Conservation (phyloP, 2,113 vertebrate genomes). For the Dipodomys merriami region DNA sequence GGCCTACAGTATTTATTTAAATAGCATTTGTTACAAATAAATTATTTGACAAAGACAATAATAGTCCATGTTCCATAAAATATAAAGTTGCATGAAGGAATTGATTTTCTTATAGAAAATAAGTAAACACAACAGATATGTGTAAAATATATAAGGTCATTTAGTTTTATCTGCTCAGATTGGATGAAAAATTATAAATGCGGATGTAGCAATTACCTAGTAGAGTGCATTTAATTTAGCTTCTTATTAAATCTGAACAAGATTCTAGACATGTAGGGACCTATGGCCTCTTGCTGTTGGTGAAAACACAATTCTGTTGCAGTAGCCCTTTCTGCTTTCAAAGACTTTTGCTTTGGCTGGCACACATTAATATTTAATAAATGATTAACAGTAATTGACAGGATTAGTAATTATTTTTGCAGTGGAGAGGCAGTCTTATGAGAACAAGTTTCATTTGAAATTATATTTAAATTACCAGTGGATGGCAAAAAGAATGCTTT, state of each 20-base stretch:
- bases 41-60: not conserved
- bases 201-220: not conserved
- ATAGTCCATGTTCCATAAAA: not conserved
- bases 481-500: too few relatives aligned
- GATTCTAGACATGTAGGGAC: not conserved
- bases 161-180: slow-evolving; percentile 13
- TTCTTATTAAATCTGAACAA: not conserved
- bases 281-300: not conserved
- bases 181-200: slow-evolving; percentile 2
- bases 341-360: not conserved
- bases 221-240: not conserved
- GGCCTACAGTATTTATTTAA: not conserved
- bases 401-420: slow-evolving; percentile 8
- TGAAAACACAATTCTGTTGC: not conserved
- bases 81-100: not conserved
- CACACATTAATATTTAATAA: not conserved
- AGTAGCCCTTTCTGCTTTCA: not conserved
- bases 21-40: not conserved
- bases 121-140: not conserved
- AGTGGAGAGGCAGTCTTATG: not conserved
- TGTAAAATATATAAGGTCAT: not conserved
- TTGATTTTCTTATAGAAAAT: slow-evolving; percentile 22
- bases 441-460: not conserved
- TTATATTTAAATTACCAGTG: not conserved
- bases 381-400: not conserved